These are phyloP conservation scores for Myioborus melanocephalus DNA, from an alignment of 2,797 vertebrate species.

Conservation along the genomic window DNA sequence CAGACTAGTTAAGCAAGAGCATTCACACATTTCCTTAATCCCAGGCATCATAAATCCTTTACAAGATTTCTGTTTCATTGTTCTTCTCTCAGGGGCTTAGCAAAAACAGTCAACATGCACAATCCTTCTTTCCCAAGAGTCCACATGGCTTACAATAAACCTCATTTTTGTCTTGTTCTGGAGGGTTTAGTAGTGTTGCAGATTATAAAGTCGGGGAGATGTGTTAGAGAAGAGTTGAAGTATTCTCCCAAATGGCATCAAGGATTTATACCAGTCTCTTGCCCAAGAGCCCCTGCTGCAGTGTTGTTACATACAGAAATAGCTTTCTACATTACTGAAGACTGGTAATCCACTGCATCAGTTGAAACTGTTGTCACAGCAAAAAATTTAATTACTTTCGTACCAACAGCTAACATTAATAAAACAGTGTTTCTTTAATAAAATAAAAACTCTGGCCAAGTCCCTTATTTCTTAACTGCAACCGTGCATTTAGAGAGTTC, in stretches of 20 bases:
- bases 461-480: neutral
- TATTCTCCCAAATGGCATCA: neutral
- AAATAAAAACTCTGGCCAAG: neutral
- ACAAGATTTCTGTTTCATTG: conserved; percentile 62
- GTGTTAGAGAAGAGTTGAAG: neutral
- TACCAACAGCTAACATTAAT: neutral
- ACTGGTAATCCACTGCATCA: neutral
- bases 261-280: neutral
- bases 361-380: neutral
- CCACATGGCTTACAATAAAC: conserved; percentile 8
- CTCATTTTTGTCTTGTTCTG: neutral
- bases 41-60: conserved; percentile 69
- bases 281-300: neutral
- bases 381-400: neutral
- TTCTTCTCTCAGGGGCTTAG: conserved; percentile 64
- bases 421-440: neutral
- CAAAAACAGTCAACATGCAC: conserved; percentile 13
- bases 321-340: neutral
- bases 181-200: neutral
- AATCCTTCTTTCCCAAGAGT: neutral
- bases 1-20: conserved; percentile 43
- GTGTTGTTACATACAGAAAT: neutral
- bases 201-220: neutral
- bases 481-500: neutral
- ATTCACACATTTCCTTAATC: conserved; percentile 73